A percentile compares a stretch with the other conserved stretches of the same genome.
Conservation (phyloP, 2,797 vertebrate genomes). For the Darevskia mixta region DNA sequence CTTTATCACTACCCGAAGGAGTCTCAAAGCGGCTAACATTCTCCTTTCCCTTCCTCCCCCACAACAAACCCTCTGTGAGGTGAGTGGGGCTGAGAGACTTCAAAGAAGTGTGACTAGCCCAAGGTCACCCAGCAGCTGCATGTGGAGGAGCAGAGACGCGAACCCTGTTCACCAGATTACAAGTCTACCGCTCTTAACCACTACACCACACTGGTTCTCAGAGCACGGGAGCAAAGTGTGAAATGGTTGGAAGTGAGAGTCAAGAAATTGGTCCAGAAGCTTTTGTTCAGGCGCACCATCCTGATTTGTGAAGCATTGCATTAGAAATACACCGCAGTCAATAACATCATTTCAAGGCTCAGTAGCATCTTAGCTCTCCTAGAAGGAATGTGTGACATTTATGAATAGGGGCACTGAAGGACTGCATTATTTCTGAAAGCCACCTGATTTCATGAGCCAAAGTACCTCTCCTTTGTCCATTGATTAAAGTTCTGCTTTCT, state of each 20-base stretch:
- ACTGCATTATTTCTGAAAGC: slow-evolving; percentile 15
- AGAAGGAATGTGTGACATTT: slow-evolving; percentile 41
- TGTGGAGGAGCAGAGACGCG: too few relatives aligned
- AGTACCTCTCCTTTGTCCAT: slow-evolving; percentile 61
- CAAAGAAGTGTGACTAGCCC: too few relatives aligned
- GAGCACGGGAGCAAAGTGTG: background rate
- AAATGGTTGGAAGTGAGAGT: slow-evolving; percentile 38
- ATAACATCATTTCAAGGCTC: slow-evolving; percentile 51
- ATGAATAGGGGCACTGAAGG: slow-evolving; percentile 60
- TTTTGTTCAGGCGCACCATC: slow-evolving; percentile 8
- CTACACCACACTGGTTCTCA: too few relatives aligned
- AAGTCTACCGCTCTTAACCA: too few relatives aligned
- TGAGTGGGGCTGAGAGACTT: too few relatives aligned
- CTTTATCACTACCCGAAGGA: too few relatives aligned
- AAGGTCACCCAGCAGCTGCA: too few relatives aligned
- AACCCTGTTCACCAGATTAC: too few relatives aligned
- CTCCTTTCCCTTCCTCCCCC: too few relatives aligned
- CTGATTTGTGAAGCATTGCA: slow-evolving; percentile 48
- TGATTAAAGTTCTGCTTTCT: slow-evolving; percentile 53
- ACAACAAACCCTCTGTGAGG: too few relatives aligned
- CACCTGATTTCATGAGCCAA: slow-evolving; percentile 56
- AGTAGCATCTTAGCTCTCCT: slow-evolving; percentile 53
- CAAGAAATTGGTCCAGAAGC: slow-evolving; percentile 42
- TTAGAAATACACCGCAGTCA: slow-evolving; percentile 55
- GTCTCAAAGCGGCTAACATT: too few relatives aligned